These are phyloP conservation scores for Leguminivora glycinivorella DNA, from an alignment of 1,140 invertebrate species.

Conservation along the genomic window DNA sequence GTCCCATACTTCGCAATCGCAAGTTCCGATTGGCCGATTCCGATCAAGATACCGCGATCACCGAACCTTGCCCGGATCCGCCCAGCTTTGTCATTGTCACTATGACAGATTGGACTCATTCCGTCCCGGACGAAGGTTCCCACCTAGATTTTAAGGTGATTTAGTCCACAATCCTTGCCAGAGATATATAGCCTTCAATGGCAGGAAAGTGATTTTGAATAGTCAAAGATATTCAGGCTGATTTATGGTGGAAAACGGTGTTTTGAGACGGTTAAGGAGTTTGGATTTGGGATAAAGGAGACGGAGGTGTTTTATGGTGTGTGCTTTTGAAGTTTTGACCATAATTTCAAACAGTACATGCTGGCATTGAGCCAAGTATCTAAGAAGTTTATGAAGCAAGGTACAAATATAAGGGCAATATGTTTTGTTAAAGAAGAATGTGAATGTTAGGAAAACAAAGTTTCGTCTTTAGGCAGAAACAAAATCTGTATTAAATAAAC, in stretches of 20 bases:
- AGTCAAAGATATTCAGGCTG: conserved; percentile 16
- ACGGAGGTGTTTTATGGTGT: not conserved
- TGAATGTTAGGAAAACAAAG: too few relatives aligned
- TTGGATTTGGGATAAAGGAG: not conserved
- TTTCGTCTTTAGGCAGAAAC: too few relatives aligned
- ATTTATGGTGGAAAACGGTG: conserved; percentile 9
- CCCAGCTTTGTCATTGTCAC: conserved; percentile 27
- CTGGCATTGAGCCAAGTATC: too few relatives aligned
- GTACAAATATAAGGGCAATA: too few relatives aligned
- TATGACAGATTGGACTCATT: conserved; percentile 23
- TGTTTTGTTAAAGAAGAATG: too few relatives aligned
- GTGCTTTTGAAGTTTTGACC: not conserved
- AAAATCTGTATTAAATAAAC: too few relatives aligned
- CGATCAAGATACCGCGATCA: not conserved
- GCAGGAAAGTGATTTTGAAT: conserved; percentile 25
- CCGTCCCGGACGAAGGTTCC: conserved; percentile 10
- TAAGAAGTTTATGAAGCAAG: too few relatives aligned
- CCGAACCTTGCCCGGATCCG: not conserved
- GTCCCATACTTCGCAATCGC: not conserved
- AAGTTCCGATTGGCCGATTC: not conserved
- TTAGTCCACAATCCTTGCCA: conserved; percentile 21
- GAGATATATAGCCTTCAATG: conserved; percentile 27
- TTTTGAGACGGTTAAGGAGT: conserved; percentile 18
- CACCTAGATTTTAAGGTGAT: conserved; percentile 28
- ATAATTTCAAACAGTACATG: not conserved